Conservation (phyloP, 2,888 invertebrate genomes). For the Drosophila ochracea region DNA sequence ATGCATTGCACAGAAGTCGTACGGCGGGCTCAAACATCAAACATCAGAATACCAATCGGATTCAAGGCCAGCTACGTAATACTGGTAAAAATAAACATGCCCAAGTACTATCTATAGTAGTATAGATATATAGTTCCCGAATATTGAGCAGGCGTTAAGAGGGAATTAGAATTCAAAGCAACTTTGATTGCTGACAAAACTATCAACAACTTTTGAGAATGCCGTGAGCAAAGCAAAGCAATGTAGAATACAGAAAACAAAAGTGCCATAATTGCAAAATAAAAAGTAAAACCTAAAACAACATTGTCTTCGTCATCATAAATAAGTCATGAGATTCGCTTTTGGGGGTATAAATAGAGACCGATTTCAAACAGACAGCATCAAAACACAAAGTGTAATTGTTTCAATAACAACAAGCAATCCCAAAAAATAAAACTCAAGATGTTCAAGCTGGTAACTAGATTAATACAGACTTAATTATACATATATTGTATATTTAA, state of each 20-base stretch:
- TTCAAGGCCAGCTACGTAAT: constrained; percentile 59
- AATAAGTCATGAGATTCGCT: constrained; percentile 64
- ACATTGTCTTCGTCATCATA: constrained; percentile 44
- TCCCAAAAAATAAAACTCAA: constrained; percentile 51
- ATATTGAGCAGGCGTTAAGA: constrained; percentile 55
- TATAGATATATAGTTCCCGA: constrained; percentile 20
- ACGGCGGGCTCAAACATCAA: constrained; percentile 31
- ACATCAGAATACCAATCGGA: constrained; percentile 45
- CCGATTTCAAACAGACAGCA: constrained; percentile 35
- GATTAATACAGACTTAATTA: not conserved
- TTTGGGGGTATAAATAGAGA: constrained; percentile 66
- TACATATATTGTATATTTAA: not conserved
- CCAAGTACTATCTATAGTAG: not conserved
- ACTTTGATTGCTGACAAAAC: constrained; percentile 51
- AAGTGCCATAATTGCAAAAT: constrained; percentile 44
- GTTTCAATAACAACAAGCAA: constrained; percentile 51
- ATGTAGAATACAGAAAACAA: constrained; percentile 19
- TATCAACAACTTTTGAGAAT: constrained; percentile 51
- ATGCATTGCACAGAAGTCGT: constrained; percentile 53
- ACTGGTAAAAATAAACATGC: not conserved
- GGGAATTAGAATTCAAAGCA: constrained; percentile 70
- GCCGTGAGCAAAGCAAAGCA: constrained; percentile 40
- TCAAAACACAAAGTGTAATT: constrained; percentile 65
- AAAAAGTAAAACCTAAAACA: not conserved
- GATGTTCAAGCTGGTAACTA: constrained; percentile 82